phyloP scores from a whole-genome alignment of 2,113 vertebrate genomes.

The Antechinus flavipes region DNA sequence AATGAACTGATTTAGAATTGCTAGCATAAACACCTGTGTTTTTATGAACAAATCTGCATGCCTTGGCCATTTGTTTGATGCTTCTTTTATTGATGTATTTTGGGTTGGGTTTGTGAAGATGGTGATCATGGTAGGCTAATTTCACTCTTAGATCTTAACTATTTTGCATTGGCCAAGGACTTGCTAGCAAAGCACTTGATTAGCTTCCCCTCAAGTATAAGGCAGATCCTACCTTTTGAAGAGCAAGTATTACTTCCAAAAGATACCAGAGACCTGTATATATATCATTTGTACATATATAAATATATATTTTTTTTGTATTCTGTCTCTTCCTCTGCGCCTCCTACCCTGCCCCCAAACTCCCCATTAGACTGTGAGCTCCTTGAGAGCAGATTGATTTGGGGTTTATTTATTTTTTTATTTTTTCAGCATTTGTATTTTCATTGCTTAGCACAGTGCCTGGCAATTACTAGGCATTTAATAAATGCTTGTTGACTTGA shows the following conservation, averaged over 20 bases:
- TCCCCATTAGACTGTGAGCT: not conserved
- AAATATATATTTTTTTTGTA: not conserved
- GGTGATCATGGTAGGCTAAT: not conserved
- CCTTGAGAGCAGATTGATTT: not conserved
- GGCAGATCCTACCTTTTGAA: not conserved
- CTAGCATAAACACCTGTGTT: not conserved
- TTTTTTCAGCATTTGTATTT: not conserved
- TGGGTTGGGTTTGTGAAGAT: not conserved
- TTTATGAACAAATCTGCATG: not conserved
- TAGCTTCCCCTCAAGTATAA: not conserved
- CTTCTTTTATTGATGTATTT: not conserved
- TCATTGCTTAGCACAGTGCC: not conserved
- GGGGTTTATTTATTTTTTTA: too few relatives aligned
- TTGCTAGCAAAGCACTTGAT: not conserved
- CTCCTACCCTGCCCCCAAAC: too few relatives aligned
- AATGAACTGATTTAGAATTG: not conserved
- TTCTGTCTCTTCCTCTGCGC: not conserved
- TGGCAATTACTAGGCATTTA: not conserved
- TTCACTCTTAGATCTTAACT: not conserved
- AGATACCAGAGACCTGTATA: not conserved
- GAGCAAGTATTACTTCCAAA: not conserved
- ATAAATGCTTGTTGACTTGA: slow-evolving; percentile 7
- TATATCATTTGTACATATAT: not conserved
- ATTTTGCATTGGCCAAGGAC: not conserved
- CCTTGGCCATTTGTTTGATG: not conserved